These are phyloP conservation scores for Merops nubicus DNA, from an alignment of 2,113 vertebrate species.

Conservation along the genomic window DNA sequence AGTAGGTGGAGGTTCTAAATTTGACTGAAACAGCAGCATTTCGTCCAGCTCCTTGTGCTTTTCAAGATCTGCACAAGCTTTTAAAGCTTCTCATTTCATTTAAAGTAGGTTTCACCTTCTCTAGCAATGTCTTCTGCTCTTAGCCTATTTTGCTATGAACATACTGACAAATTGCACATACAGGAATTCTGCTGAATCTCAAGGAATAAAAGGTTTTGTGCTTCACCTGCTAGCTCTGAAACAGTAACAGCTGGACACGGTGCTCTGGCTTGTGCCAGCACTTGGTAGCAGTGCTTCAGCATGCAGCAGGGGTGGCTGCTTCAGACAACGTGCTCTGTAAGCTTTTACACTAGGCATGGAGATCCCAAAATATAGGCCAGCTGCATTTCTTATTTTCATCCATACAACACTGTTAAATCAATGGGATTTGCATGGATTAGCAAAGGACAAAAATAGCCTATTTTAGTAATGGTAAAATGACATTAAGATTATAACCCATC, in stretches of 20 bases:
- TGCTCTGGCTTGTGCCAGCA: background rate
- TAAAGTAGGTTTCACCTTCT: background rate
- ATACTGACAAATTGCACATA: background rate
- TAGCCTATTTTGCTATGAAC: background rate
- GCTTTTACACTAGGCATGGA: conserved; percentile 19
- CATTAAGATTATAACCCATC: conserved; percentile 25
- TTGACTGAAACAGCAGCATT: background rate
- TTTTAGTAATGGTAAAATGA: conserved; percentile 15
- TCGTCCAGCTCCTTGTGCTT: background rate
- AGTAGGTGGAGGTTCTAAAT: conserved; percentile 28
- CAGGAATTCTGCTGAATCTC: background rate
- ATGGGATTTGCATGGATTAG: conserved; percentile 23
- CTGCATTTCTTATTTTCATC: background rate
- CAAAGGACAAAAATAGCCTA: conserved; percentile 15
- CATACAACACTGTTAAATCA: background rate
- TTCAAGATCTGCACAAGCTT: conserved; percentile 7
- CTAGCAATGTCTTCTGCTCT: background rate
- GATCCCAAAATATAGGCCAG: conserved; percentile 7
- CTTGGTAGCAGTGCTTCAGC: background rate
- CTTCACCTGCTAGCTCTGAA: background rate
- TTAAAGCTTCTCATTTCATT: background rate
- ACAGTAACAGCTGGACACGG: background rate
- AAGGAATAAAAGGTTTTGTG: background rate
- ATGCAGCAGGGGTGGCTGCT: background rate
- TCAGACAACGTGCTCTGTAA: background rate